A percentile compares a stretch with the other conserved stretches of the same genome.
These are phyloP conservation scores for Lerista edwardsae DNA, from an alignment of 2,797 vertebrate species.

Conservation along the genomic window DNA sequence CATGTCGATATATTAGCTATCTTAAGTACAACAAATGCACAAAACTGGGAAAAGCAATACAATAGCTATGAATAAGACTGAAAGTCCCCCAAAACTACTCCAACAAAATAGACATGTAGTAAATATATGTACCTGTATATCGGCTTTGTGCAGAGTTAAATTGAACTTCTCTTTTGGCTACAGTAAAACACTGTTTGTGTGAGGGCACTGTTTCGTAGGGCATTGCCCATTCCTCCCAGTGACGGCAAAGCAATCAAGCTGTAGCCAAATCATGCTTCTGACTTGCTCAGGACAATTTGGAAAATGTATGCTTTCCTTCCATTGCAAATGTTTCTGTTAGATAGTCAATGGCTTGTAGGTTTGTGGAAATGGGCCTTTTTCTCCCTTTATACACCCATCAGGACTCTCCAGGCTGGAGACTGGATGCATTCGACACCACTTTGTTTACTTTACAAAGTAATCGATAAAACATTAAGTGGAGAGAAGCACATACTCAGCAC, in stretches of 20 bases:
- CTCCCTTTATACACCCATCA: fast-evolving
- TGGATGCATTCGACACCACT: neutral
- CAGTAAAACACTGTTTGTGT: neutral
- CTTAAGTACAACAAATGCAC: neutral
- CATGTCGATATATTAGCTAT: neutral
- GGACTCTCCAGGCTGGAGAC: neutral
- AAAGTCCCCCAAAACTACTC: neutral
- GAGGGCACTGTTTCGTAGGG: fast-evolving
- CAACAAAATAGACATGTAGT: neutral
- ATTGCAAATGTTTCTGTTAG: fast-evolving
- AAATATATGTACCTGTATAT: neutral
- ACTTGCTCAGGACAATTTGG: neutral
- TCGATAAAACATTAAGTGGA: slow-evolving; percentile 38
- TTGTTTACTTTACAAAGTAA: slow-evolving; percentile 47
- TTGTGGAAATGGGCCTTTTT: neutral
- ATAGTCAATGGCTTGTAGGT: fast-evolving
- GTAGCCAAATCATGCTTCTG: fast-evolving
- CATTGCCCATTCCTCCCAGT: fast-evolving
- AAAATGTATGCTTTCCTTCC: neutral
- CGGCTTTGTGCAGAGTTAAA: neutral
- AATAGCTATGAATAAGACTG: neutral
- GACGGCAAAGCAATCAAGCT: fast-evolving
- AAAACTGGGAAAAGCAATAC: neutral
- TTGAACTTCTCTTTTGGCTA: neutral
- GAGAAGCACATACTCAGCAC: slow-evolving; percentile 54